Evolutionary conservation across 2,113 vertebrate species (phyloP).

Genomic region (Periophthalmodon schlosseri): DNA sequence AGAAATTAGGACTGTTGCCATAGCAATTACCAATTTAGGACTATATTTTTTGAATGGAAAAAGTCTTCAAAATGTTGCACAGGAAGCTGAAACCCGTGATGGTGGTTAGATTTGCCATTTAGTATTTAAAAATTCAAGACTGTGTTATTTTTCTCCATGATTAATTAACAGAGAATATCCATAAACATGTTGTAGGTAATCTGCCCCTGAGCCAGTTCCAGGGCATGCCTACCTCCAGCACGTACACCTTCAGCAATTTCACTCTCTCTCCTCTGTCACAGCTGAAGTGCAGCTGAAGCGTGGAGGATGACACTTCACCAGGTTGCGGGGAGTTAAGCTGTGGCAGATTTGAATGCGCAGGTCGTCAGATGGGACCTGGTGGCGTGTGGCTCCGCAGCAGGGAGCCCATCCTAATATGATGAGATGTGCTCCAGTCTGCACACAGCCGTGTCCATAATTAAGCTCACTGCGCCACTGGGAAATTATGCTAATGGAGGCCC

Average conservation of each 20-base stretch:
- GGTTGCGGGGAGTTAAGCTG: conserved; percentile 48
- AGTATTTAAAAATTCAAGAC: background rate
- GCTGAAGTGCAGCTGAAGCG: conserved; percentile 16
- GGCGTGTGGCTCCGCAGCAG: conserved; percentile 56
- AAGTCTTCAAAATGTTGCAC: too few species aligned
- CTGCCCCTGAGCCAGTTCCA: background rate
- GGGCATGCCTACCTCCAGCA: background rate
- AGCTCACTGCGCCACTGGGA: conserved; percentile 69
- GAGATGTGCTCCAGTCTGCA: conserved; percentile 62
- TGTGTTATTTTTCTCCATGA: background rate
- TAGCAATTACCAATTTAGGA: too few species aligned
- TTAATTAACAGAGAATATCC: background rate
- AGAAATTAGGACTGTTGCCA: too few species aligned
- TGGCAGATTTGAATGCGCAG: conserved; percentile 52
- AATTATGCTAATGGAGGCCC: conserved; percentile 71
- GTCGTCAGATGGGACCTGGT: conserved; percentile 57
- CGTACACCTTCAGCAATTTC: background rate
- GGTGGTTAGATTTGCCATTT: too few species aligned
- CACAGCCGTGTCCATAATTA: conserved; percentile 70
- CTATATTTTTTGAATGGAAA: too few species aligned
- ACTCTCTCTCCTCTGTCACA: conserved; percentile 8
- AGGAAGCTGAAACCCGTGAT: too few species aligned
- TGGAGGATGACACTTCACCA: conserved; percentile 42
- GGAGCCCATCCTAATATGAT: conserved; percentile 68
- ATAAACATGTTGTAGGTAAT: background rate